Percentiles rank a stretch among this genome's conserved stretches.
Conservation (phyloP, 1,140 invertebrate species). For the Papilio glaucus region DNA sequence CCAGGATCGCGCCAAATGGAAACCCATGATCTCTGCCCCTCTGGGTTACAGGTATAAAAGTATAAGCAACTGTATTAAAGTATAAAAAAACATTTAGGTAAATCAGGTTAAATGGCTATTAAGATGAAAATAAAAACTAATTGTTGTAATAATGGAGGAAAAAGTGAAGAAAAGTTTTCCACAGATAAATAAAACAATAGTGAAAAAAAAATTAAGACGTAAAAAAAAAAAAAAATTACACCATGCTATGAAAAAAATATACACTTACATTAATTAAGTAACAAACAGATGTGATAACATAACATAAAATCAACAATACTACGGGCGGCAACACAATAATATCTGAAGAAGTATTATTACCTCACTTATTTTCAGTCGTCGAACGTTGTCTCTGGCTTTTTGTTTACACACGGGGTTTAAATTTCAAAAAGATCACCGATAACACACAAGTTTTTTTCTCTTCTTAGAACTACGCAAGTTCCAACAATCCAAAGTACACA, state of each 20-base stretch:
- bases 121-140: too few relatives aligned
- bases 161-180: neutral
- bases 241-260: too few relatives aligned
- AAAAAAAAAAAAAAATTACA: neutral
- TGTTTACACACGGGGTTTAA: constrained; percentile 28
- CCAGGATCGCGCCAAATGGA: too few relatives aligned
- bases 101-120: too few relatives aligned
- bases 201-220: too few relatives aligned
- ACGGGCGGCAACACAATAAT: neutral
- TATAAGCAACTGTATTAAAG: too few relatives aligned
- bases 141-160: neutral
- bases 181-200: too few relatives aligned
- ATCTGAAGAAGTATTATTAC: constrained; percentile 32
- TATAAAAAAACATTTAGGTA: too few relatives aligned
- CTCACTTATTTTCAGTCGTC: constrained; percentile 28
- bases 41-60: too few relatives aligned
- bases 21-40: too few relatives aligned
- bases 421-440: constrained; percentile 33
- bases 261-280: neutral
- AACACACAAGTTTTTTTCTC: constrained; percentile 19
- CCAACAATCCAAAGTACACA: constrained; percentile 29
- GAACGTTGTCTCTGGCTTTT: constrained; percentile 7
- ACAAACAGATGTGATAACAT: neutral
- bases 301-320: neutral
- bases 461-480: constrained; percentile 26